Base-by-base conservation (phyloP, 2,113 vertebrate species). In the Hystrix brachyura region DNA sequence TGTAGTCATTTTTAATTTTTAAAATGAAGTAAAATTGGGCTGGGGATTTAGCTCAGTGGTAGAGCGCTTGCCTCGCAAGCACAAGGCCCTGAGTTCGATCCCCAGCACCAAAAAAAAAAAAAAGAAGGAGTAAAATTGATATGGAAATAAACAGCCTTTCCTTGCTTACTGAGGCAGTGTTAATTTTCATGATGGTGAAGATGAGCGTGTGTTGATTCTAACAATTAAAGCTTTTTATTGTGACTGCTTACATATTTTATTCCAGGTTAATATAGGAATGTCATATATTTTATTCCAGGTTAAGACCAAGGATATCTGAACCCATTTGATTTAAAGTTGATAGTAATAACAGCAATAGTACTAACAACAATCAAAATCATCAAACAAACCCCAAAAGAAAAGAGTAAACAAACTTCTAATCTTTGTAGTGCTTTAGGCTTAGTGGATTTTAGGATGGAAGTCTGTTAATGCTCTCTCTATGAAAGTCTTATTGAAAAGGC, bases 161-260 rank as follows among this genome's bases (percentile, higher is more conserved):
- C 2, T 71, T 51, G 48, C 19, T 51, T 86, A 53, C 9, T 83
- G 29, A 38, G 25, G 8, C 46, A 84, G 59, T 87, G 46, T 1
- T 91, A 14, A 81, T 94, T 59, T 83, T 88, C 21, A 32, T 69
- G 38, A 51, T 1, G 17, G n/a, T 12, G 1, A 74, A 2, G 5
- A 90, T 2, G 14, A 60, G 21, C 25, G 7, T 76, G 3, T 76
- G 5, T 78, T 48, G 21, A 82, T 23, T 1, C 2, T 23, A 62
- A 87, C 5, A 85, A 38, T 57, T 60, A 32, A 71, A n/a, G 2
- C 1, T 46, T 53, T 55, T 7, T 13, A 25, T 60, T 34, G 51
- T 82, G 15, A 62, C 18, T 94, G 38, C 14, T 82, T 51, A 92
- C 21, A 53, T 48, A 65, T 93, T 88, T 86, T 60, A 86, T 95